Conservation (phyloP, 1,140 invertebrate species). For the Adelges cooleyi region DNA sequence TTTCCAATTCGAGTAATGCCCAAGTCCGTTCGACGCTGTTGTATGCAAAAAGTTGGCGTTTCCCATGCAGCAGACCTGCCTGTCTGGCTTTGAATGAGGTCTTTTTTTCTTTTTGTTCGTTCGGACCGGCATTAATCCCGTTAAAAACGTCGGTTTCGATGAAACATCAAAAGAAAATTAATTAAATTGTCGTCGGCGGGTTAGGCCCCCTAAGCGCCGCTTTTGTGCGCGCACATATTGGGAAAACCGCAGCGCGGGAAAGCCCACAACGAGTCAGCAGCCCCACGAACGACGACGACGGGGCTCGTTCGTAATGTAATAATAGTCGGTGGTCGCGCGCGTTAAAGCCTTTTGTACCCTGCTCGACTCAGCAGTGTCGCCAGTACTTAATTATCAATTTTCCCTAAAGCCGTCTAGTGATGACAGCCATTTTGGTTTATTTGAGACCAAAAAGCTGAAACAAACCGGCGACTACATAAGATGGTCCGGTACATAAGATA, state of each 20-base stretch:
- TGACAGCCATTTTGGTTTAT: too few species aligned
- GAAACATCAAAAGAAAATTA: constrained; percentile 10
- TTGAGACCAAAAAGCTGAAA: too few species aligned
- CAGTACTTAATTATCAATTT: too few species aligned
- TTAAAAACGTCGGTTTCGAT: not conserved
- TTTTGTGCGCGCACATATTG: not conserved
- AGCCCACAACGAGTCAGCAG: too few species aligned
- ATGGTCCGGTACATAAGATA: too few species aligned
- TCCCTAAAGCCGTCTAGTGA: too few species aligned
- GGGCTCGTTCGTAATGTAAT: too few species aligned
- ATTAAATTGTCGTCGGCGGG: constrained; percentile 9
- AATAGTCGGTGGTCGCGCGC: too few species aligned
- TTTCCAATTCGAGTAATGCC: constrained; percentile 18
- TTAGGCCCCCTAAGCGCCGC: not conserved
- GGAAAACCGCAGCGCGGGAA: not conserved
- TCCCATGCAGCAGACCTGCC: not conserved
- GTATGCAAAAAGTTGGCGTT: constrained; percentile 20
- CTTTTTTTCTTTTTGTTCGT: not conserved
- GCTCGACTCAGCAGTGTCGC: too few species aligned
- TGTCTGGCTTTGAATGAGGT: not conserved
- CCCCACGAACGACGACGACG: too few species aligned
- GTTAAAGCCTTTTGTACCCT: too few species aligned
- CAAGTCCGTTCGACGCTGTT: not conserved
- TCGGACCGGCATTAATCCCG: not conserved
- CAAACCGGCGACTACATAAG: too few species aligned